A percentile compares a stretch with the other conserved stretches of the same genome.
Conservation (phyloP, 2,888 invertebrate genomes). For the Gastrophysa polygoni region DNA sequence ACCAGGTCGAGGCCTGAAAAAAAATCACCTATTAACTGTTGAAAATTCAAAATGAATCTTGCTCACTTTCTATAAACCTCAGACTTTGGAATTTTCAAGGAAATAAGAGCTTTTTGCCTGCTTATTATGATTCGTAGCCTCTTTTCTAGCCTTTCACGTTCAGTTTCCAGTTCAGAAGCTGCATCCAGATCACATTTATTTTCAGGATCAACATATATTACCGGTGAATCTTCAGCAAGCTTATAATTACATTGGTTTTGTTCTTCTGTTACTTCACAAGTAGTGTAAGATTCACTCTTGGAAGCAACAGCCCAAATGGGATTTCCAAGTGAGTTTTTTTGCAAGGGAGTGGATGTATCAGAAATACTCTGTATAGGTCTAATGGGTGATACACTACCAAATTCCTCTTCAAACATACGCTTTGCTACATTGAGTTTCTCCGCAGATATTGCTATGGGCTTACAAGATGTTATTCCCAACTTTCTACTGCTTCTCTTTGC, state of each 20-base stretch:
- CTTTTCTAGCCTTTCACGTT: conserved; percentile 45
- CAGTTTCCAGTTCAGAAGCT: conserved; percentile 40
- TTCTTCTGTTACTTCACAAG: not conserved
- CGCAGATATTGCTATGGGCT: conserved; percentile 46
- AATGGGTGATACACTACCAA: conserved; percentile 25
- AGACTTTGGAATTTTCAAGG: conserved; percentile 20
- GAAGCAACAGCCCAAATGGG: not conserved
- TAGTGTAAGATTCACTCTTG: not conserved
- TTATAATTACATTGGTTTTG: not conserved
- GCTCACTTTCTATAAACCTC: conserved; percentile 23
- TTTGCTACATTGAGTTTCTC: conserved; percentile 46
- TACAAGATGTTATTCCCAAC: conserved; percentile 47
- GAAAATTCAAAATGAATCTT: not conserved
- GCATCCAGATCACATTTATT: conserved; percentile 32
- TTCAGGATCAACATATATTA: conserved; percentile 26
- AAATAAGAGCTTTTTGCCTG: conserved; percentile 31
- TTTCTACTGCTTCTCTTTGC: conserved; percentile 37
- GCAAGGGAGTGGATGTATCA: conserved; percentile 28
- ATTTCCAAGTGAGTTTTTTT: not conserved
- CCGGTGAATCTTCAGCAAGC: conserved; percentile 8
- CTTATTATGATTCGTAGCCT: conserved; percentile 38
- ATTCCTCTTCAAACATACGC: conserved; percentile 42
- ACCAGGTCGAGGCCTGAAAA: conserved; percentile 38
- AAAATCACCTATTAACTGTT: conserved; percentile 14
- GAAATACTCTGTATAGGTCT: conserved; percentile 18